A percentile compares a stretch with the other conserved stretches of the same genome.
Conservation (phyloP, 2,797 vertebrate genomes). For the Lutjanus argentimaculatus region DNA sequence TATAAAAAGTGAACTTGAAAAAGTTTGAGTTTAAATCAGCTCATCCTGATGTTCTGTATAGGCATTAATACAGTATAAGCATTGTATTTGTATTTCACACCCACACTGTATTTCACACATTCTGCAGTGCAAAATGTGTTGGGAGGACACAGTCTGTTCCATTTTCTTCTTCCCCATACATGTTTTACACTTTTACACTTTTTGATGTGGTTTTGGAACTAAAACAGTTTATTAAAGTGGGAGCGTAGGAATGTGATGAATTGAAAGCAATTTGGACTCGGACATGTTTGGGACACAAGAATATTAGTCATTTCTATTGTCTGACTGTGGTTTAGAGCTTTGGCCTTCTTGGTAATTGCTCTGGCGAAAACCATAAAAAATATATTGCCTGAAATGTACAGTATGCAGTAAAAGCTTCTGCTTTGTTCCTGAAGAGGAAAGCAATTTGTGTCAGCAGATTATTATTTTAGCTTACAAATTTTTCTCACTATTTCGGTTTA, state of each 20-base stretch:
- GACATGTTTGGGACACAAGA: slow-evolving; percentile 40
- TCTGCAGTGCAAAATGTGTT: slow-evolving; percentile 34
- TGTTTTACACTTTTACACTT: slow-evolving; percentile 37
- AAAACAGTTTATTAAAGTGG: slow-evolving; percentile 59
- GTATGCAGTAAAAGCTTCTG: slow-evolving; percentile 16
- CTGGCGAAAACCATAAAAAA: slow-evolving; percentile 33
- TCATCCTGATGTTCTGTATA: slow-evolving; percentile 1
- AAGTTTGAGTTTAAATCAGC: background rate
- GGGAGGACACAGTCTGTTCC: slow-evolving; percentile 29
- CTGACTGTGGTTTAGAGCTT: slow-evolving; percentile 57
- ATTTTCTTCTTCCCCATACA: slow-evolving; percentile 34
- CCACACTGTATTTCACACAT: slow-evolving; percentile 47
- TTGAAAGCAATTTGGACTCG: slow-evolving; percentile 33
- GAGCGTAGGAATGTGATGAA: slow-evolving; percentile 54
- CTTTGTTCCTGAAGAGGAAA: slow-evolving; percentile 23
- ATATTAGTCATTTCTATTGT: slow-evolving; percentile 54
- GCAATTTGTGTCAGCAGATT: slow-evolving; percentile 25
- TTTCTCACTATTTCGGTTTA: slow-evolving; percentile 12
- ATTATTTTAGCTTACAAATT: slow-evolving; percentile 1
- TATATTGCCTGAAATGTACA: slow-evolving; percentile 46
- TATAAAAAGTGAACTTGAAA: background rate
- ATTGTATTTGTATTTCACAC: slow-evolving; percentile 23
- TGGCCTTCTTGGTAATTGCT: slow-evolving; percentile 44
- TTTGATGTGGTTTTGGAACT: slow-evolving; percentile 57
- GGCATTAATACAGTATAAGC: background rate